Evolutionary conservation across 2,113 vertebrate species (phyloP), one percentile per base, ranked within the genome.

Genomic region (Pitta sordida): DNA sequence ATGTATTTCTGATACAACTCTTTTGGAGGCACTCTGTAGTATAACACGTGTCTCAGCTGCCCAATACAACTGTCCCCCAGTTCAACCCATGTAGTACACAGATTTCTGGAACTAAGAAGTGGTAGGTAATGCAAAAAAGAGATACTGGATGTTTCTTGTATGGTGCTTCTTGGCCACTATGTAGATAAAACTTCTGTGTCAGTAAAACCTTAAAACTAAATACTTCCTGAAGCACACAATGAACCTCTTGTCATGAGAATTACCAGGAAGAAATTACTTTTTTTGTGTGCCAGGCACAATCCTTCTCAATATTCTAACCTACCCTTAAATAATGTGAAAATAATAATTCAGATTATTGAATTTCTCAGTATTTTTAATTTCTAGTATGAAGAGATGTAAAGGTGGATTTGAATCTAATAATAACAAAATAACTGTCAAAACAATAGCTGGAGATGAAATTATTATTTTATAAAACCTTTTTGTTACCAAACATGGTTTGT

Each of bases 31-130:
- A 41, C 14, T 75, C 19, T 11, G 4, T 4, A 59, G 19, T 41
- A 5, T 41, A 76, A 49, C 29, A 21, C 0, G 18, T 0, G 0
- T 59, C 34, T 41, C 51, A 22, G 65, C n/a, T 59, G 44, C 27
- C 7, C 6, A 19, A 1, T 46, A 17, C 23, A 63, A 32, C 24
- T 51, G n/a, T 53, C 37, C 26, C 11, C 6, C 22, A 21, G n/a
- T 75, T 74, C 46, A 74, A 44, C 20, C 29, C 24, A 36, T 23
- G 10, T 5, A 63, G 29, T 29, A 58, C 1, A 14, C 41, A 75
- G 19, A 22, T 51, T 85, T 80, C 68, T 58, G 63, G n/a, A 89
- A 78, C 27, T 43, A 58, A 46, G n/a, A 70, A 63, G 23, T 69
- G 24, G 12, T 56, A 68, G 29, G 56, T 68, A 44, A 32, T 44